phyloP scores from a whole-genome alignment of 2,888 invertebrate genomes.

The Agonopterix subpropinquella region DNA sequence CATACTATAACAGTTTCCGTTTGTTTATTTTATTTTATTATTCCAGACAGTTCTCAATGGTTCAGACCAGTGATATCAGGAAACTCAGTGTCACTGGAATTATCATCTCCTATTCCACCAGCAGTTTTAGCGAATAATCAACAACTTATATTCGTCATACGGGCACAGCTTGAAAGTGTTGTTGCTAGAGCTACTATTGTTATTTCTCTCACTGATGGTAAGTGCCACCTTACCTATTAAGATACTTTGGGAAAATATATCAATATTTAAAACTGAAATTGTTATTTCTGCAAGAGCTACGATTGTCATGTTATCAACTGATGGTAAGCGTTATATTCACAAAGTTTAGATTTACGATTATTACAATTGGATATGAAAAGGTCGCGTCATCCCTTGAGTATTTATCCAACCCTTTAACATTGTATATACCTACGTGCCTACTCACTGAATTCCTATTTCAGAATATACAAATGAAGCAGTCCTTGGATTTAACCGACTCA shows the following conservation, averaged over 20 bases:
- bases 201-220: too few species aligned
- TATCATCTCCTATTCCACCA: conserved; percentile 17
- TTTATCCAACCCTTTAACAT: too few species aligned
- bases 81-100: conserved; percentile 13
- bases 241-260: too few species aligned
- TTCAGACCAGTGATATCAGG: conserved; percentile 9
- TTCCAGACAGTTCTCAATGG: conserved; percentile 17
- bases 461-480: too few species aligned
- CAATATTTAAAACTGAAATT: too few species aligned
- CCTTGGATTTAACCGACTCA: neutral
- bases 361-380: neutral
- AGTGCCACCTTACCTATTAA: too few species aligned
- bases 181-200: conserved; percentile 14
- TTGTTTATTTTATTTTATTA: too few species aligned
- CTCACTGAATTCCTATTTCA: too few species aligned
- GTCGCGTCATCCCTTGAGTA: neutral
- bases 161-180: conserved; percentile 17
- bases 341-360: neutral
- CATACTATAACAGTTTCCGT: too few species aligned
- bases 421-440: too few species aligned
- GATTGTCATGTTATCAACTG: conserved; percentile 10
- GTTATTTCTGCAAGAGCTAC: conserved; percentile 5
- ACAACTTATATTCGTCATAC: conserved; percentile 21
- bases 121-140: conserved; percentile 22
- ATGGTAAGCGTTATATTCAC: neutral